Evolutionary conservation across 2,888 invertebrate genomes (phyloP), one percentile per base, ranked within the genome.

Genomic region (Drosophila mercatorum): DNA sequence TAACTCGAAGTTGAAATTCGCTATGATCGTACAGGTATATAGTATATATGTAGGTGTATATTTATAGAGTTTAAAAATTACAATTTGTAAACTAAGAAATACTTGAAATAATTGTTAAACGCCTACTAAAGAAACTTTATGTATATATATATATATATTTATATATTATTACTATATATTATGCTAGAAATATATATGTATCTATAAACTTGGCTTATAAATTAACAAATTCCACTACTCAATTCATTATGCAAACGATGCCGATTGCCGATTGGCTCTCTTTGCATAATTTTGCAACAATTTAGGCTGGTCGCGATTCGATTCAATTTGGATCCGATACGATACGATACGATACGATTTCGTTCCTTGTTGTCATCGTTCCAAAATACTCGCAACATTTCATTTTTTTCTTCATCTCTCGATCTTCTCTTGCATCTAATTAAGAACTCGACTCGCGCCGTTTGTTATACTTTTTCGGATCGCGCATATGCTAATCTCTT

Each of bases 281-380:
- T 61, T 80, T 82, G 85, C 78, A 85, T 83, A 86, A 80, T 87
- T 83, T 84, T 73, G 83, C 83, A 83, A 85, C 77, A 81, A 80
- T 62, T 75, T 78, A 43, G 66, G 53, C 72, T 63, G 67, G 61
- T 73, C 73, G 63, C 75, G 66, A 53, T 53, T 57, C 52, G 61
- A 41, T 38, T 56, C 43, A 44, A 46, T 49, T 59, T 69, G 31
- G 46, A 40, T 22, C 38, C 56, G 41, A 34, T 28, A 14, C 47
- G 46, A 34, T 28, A 14, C 47, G 46, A 51, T 43, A 14, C 47
- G 46, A 34, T 28, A 14, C 47, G 46, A 51, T 43, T 26, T 56
- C 49, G 64, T 75, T 69, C 52, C 65, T 68, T 58, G 51, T 72
- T 68, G 67, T 78, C 72, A 72, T 68, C 72, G 63, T 67, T 76